A percentile compares a stretch with the other conserved stretches of the same genome.
Conservation (phyloP, 2,888 invertebrate species). For the Erebia ligea region DNA sequence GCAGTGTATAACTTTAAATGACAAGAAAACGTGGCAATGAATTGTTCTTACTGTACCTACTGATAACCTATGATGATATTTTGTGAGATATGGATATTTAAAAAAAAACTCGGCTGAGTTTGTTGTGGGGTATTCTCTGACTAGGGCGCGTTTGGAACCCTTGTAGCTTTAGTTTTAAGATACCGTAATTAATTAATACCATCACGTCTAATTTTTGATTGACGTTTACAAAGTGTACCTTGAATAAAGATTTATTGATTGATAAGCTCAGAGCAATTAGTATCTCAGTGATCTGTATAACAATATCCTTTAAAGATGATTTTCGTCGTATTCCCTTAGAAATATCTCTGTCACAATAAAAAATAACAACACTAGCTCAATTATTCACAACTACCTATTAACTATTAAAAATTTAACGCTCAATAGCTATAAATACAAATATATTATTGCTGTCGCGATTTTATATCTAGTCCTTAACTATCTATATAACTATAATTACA, state of each 20-base stretch:
- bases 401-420: conserved; percentile 81
- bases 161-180: too few species aligned
- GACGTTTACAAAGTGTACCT: not conserved
- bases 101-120: too few species aligned
- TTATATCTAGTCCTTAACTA: conserved; percentile 63
- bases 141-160: too few species aligned
- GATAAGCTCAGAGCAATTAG: not conserved
- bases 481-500: conserved; percentile 71
- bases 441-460: conserved; percentile 82
- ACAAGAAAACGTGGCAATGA: too few species aligned
- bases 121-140: too few species aligned
- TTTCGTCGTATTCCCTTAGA: conserved; percentile 53
- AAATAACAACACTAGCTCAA: conserved; percentile 77
- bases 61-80: too few species aligned
- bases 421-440: conserved; percentile 82
- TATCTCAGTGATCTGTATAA: not conserved
- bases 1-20: too few species aligned
- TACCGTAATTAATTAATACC: too few species aligned
- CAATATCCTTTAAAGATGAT: conserved; percentile 41
- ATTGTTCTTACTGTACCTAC: too few species aligned
- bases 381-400: conserved; percentile 78
- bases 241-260: not conserved
- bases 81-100: too few species aligned
- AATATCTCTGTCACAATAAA: conserved; percentile 69
- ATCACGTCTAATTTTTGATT: not conserved